These are phyloP conservation scores for Enteromius trimaculatus DNA, from an alignment of 2,797 vertebrate genomes.

Conservation along the genomic window DNA sequence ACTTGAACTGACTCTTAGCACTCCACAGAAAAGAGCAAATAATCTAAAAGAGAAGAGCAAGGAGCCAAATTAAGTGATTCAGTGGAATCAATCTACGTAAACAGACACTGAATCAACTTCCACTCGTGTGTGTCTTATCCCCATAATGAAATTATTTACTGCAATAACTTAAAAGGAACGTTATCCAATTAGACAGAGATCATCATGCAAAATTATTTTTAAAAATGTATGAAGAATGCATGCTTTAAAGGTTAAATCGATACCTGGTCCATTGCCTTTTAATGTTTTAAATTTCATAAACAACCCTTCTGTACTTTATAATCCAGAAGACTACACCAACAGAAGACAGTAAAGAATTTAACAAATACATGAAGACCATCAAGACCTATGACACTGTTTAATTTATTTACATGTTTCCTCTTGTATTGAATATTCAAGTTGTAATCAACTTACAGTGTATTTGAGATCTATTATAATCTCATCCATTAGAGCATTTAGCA, in stretches of 20 bases:
- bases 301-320: slow-evolving; percentile 3
- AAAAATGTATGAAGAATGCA: background rate
- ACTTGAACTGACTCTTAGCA: slow-evolving; percentile 7
- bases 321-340: background rate
- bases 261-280: background rate
- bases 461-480: background rate
- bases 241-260: background rate
- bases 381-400: background rate
- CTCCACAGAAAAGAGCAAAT: background rate
- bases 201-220: background rate
- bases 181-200: background rate
- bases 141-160: slow-evolving; percentile 6
- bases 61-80: slow-evolving; percentile 3
- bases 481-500: background rate
- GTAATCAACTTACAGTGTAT: background rate
- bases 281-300: background rate
- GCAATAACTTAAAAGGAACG: slow-evolving; percentile 15
- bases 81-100: slow-evolving; percentile 17
- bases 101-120: slow-evolving; percentile 16
- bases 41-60: background rate
- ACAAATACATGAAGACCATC: background rate
- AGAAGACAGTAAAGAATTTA: background rate
- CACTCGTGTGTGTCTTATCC: background rate
- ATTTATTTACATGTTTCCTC: background rate
- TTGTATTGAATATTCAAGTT: background rate